phyloP scores from a whole-genome alignment of 37 sponge, comb jelly and placozoan genomes.

The Hexactinellida sp. region DNA sequence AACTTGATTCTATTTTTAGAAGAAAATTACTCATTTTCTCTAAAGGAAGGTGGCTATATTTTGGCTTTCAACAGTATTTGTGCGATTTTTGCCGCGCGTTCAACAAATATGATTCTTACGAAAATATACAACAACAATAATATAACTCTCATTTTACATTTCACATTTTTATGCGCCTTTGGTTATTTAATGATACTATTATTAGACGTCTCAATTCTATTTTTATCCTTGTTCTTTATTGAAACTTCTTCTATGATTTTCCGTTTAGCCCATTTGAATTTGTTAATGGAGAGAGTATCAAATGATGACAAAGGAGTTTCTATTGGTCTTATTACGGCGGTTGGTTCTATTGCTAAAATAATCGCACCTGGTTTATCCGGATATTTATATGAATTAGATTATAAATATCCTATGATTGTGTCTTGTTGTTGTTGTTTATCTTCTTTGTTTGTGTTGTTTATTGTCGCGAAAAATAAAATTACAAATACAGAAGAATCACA shows the following conservation, averaged over 20 bases:
- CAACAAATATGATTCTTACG: not conserved
- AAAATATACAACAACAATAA: not conserved
- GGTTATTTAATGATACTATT: not conserved
- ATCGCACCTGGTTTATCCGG: not conserved
- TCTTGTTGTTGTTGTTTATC: not conserved
- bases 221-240: not conserved
- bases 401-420: not conserved
- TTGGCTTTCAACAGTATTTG: not conserved
- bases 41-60: not conserved
- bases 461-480: not conserved
- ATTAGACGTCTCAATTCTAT: not conserved
- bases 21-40: not conserved
- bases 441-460: not conserved
- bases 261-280: not conserved
- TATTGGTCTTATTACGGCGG: not conserved
- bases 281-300: not conserved
- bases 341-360: not conserved
- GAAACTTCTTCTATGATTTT: not conserved
- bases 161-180: not conserved
- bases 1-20: constrained; percentile 5
- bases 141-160: not conserved
- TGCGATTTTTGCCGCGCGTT: not conserved
- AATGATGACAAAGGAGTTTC: not conserved
- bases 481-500: not conserved
- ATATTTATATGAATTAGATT: not conserved